Percentiles rank a stretch among this genome's conserved stretches.
These are phyloP conservation scores for human DNA, from an alignment of 2,113 vertebrate genomes.

Conservation along the genomic window DNA sequence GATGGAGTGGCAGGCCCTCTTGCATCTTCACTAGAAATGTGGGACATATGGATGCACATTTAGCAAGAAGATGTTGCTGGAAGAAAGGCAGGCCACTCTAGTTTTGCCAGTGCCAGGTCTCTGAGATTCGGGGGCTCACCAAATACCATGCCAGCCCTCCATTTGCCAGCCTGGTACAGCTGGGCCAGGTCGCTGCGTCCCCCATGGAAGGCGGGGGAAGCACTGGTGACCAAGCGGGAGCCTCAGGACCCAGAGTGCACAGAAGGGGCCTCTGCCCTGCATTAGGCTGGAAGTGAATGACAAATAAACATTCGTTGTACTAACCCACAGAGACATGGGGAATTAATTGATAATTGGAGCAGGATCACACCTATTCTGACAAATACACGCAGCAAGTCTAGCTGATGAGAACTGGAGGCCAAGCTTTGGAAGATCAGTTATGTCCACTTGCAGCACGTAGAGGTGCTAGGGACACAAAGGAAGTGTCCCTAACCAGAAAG, in stretches of 20 bases:
- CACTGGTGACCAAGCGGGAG: not conserved
- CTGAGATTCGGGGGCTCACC: not conserved
- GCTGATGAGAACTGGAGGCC: not conserved
- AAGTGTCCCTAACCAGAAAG: not conserved
- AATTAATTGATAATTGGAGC: not conserved
- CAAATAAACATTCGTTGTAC: not conserved
- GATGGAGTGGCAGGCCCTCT: not conserved
- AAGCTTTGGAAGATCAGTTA: not conserved
- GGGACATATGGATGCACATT: not conserved
- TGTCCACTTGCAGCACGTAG: not conserved
- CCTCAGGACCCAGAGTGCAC: too few relatives aligned
- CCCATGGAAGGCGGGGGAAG: not conserved
- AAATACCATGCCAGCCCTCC: not conserved
- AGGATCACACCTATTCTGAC: not conserved
- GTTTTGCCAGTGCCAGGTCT: too few relatives aligned
- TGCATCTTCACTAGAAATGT: fast-evolving
- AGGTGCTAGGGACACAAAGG: not conserved
- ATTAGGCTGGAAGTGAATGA: not conserved
- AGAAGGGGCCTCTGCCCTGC: too few relatives aligned
- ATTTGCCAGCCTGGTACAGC: not conserved
- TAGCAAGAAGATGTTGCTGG: not conserved
- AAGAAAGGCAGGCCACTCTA: not conserved
- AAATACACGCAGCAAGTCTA: not conserved
- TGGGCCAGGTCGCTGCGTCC: not conserved
- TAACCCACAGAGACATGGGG: not conserved